Base-by-base conservation (phyloP, 30 jellyfish, hydroid and myxozoan genomes). In the Catostylus mosaicus region DNA sequence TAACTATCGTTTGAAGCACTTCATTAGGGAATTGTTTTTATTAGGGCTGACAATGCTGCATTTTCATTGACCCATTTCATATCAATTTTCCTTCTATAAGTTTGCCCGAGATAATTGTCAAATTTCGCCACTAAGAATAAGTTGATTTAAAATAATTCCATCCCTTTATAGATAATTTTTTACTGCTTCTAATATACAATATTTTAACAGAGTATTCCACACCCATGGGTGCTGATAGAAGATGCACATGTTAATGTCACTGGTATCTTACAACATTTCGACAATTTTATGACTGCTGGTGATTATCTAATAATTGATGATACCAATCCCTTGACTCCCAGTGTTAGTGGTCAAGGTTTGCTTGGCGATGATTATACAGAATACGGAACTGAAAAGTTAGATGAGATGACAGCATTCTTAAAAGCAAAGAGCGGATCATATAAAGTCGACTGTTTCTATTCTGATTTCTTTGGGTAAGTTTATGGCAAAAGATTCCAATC, bases 281-380 rank as follows among this genome's bases (percentile, higher is more conserved):
- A 84, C 78, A 27, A 90, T 30, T 83, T 47, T 33, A 90, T 90
- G 97, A 30, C 35, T 61, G 57, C 60, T 11, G 97, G 97, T 11
- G 97, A 90, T 38, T 90, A 90, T 73, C 83, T 90, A 73, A 78
- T 90, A 47, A 83, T 90, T 27, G 97, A 90, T 46, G 97, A 90
- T 50, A 90, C 97, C 20, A 48, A 73, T n/a, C 96, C 97, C 7
- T 92, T 82, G 16, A 66, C 96, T 22, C 97, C 97, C 7, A 29
- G 35, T 60, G 46, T 57, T 1, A 40, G 87, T 12, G 97, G 97
- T 14, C 97, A 90, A 76, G 96, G 97, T 3, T 57, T 89, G 67
- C 71, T 82, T 26, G 88, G 35, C 23, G 83, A 75, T 6, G 87
- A 34, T 5, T 89, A 83, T 59, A 84, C 74, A 27, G 20, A 30